Percentiles rank a stretch among this genome's conserved stretches.
These are phyloP conservation scores for Colinus virginianus DNA, from an alignment of 2,113 vertebrate genomes.

Conservation along the genomic window DNA sequence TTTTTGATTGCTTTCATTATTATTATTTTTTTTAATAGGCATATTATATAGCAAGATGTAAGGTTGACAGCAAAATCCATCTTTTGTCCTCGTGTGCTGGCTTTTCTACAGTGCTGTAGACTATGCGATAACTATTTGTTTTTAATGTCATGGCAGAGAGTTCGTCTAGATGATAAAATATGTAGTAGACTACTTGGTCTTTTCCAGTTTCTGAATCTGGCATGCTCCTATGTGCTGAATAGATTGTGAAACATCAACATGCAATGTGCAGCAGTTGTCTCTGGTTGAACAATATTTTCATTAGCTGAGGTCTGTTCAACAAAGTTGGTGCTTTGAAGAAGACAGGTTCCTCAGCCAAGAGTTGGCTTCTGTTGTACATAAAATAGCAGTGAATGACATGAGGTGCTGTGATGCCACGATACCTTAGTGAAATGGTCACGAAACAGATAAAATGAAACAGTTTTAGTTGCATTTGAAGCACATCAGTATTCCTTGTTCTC, in stretches of 20 bases:
- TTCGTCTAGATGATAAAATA: background rate
- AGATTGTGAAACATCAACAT: background rate
- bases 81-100: background rate
- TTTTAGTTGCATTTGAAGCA: background rate
- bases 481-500: background rate
- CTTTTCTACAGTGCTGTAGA: background rate
- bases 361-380: background rate
- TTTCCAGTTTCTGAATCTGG: background rate
- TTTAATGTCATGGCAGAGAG: background rate
- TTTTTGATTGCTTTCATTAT: background rate
- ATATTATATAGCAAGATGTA: background rate
- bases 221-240: background rate
- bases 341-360: background rate
- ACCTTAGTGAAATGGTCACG: background rate
- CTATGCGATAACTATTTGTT: background rate
- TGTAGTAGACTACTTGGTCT: background rate
- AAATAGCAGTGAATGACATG: background rate
- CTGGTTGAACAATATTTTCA: background rate
- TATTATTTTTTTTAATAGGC: background rate
- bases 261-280: background rate
- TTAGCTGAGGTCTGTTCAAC: background rate
- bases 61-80: background rate
- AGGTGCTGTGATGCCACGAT: background rate
- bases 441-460: background rate
- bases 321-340: background rate